Conservation (phyloP, 2,113 vertebrate species). For the Thermophis baileyi region DNA sequence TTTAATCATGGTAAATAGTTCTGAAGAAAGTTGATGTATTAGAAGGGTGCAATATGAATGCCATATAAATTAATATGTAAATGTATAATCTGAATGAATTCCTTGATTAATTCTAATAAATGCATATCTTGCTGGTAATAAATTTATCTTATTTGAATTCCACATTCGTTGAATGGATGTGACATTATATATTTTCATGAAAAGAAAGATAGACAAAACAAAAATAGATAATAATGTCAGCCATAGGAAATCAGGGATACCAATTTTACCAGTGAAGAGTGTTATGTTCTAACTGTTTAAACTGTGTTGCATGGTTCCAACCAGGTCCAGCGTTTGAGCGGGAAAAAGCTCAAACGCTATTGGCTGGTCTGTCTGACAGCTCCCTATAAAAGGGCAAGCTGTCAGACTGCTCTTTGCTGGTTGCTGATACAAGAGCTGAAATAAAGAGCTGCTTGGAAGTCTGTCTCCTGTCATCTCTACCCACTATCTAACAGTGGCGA, state of each 20-base stretch:
- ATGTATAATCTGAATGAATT: not conserved
- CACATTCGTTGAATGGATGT: not conserved
- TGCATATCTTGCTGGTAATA: not conserved
- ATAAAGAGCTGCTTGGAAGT: no score
- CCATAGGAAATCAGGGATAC: not conserved
- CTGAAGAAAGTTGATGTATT: not conserved
- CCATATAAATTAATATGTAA: not conserved
- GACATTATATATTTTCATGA: not conserved
- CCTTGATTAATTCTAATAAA: not conserved
- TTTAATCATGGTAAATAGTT: not conserved
- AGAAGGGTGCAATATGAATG: not conserved
- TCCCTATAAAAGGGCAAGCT: no score
- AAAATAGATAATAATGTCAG: not conserved
- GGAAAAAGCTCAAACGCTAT: no score
- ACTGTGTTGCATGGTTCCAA: no score
- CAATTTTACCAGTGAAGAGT: not conserved
- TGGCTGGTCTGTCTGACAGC: no score
- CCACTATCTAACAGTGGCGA: no score
- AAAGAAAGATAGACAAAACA: not conserved
- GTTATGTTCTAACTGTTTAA: no score
- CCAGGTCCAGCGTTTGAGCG: no score
- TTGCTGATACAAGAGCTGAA: no score
- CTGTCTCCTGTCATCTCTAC: no score
- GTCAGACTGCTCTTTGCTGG: no score
- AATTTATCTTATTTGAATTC: not conserved